These are phyloP conservation scores for Diabrotica virgifera DNA, from an alignment of 1,140 invertebrate genomes.

Conservation along the genomic window DNA sequence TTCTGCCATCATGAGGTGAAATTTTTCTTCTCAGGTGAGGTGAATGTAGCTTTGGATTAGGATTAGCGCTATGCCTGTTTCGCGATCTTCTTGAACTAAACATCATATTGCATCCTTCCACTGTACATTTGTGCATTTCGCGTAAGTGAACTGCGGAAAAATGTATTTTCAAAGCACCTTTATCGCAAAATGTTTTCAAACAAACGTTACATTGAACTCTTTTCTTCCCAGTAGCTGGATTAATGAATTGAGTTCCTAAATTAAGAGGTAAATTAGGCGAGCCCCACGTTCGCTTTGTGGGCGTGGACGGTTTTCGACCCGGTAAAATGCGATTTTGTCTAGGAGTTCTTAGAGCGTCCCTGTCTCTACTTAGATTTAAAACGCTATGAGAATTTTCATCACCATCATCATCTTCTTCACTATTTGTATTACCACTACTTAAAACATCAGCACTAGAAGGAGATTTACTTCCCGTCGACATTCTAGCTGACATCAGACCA, in stretches of 20 bases:
- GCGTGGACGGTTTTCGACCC: conserved; percentile 75
- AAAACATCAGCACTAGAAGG: conserved; percentile 47
- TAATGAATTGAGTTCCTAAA: conserved; percentile 85
- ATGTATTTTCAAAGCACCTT: conserved; percentile 98
- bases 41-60: conserved; percentile 97
- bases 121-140: conserved; percentile 99
- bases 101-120: conserved; percentile 99
- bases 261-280: conserved; percentile 76
- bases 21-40: conserved; percentile 89
- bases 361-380: conserved; percentile 63
- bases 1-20: conserved; percentile 87
- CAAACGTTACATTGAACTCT: conserved; percentile 98
- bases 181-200: conserved; percentile 99
- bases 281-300: conserved; percentile 88
- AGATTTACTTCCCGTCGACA: conserved; percentile 45
- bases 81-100: conserved; percentile 94
- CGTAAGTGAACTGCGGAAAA: conserved; percentile 97
- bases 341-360: conserved; percentile 50
- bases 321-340: conserved; percentile 46
- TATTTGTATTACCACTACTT: conserved; percentile 48
- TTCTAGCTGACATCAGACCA: conserved; percentile 42
- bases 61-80: conserved; percentile 96
- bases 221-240: conserved; percentile 90
- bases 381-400: conserved; percentile 64
- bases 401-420: conserved; percentile 61